Evolutionary conservation across 2,113 vertebrate species (phyloP), one percentile per base, ranked within the genome.

Genomic region (Labeo rohita): DNA sequence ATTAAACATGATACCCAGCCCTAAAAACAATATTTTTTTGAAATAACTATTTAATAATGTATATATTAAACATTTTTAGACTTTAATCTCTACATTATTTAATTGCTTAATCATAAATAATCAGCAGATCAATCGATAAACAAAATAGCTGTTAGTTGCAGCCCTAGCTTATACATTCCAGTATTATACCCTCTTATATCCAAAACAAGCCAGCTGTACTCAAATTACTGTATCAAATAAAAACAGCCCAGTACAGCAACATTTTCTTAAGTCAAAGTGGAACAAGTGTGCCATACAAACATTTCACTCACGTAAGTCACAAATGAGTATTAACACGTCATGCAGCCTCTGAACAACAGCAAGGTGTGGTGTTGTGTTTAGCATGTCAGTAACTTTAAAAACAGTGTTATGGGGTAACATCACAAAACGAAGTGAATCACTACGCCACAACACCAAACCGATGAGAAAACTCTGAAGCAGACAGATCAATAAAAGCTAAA

Each of bases 361-460:
- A 78, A 86, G 81, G 61, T 87, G 86, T 75, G 75, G 80, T 78
- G 70, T 89, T 54, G 75, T 74, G 65, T 84, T 77, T 56, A 70
- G 52, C 86, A 76, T 70, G 36, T 65, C 83, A 89, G 56, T 45
- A 66, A 75, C 80, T 9, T 77, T 59, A 74, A 83, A 86, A 86
- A 84, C 87, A 84, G 73, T 77, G 85, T 86, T 56, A 89, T 85
- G 84, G 56, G 45, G 18, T 56, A 85, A 87, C 87, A 82, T 74
- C 87, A 91, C 90, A 87, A 80, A 78, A 91, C 85, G 52, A 83
- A 82, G 90, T 65, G 81, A 90, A 80, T 73, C 86, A 91, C 87
- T 81, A 54, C 56, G 61, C 73, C 80, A 85, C 83, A 50, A 88
- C 86, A 82, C 52, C 45, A 78, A 86, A 90, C 80, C 54, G 54